A percentile compares a stretch with the other conserved stretches of the same genome.
Conservation (phyloP, 2,797 vertebrate genomes). For the Myioborus melanocephalus region DNA sequence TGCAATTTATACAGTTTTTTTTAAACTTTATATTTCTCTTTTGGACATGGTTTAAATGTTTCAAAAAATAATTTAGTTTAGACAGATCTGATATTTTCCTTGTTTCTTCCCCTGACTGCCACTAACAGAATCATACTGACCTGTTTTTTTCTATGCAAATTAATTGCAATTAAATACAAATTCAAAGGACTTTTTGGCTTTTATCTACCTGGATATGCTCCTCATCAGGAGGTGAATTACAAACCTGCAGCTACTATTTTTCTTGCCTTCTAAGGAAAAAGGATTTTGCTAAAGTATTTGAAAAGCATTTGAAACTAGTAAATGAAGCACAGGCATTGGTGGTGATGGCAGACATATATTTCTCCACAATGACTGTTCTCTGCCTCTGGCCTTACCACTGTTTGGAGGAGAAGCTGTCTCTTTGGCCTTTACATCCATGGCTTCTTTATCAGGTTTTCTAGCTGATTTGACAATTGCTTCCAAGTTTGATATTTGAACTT, state of each 20-base stretch:
- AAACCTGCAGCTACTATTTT: not conserved
- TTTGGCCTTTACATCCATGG: not conserved
- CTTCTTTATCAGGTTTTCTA: not conserved
- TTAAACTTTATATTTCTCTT: not conserved
- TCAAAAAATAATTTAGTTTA: not conserved
- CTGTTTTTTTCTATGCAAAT: not conserved
- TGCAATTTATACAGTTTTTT: not conserved
- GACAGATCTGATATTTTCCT: not conserved
- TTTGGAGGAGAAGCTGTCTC: not conserved
- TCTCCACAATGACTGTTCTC: accelerated
- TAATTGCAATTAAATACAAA: not conserved
- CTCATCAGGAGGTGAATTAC: not conserved
- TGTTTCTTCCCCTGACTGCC: not conserved
- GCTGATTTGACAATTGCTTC: not conserved
- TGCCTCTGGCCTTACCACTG: not conserved
- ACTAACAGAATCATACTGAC: not conserved
- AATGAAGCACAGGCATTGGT: not conserved
- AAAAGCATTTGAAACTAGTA: not conserved
- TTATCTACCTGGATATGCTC: not conserved
- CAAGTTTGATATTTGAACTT: not conserved
- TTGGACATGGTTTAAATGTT: not conserved
- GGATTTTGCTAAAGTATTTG: not conserved
- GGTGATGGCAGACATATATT: accelerated
- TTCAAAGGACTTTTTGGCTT: not conserved
- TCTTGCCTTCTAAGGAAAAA: not conserved